phyloP scores from a whole-genome alignment of 2,113 vertebrate species.

The Crotalus tigris region DNA sequence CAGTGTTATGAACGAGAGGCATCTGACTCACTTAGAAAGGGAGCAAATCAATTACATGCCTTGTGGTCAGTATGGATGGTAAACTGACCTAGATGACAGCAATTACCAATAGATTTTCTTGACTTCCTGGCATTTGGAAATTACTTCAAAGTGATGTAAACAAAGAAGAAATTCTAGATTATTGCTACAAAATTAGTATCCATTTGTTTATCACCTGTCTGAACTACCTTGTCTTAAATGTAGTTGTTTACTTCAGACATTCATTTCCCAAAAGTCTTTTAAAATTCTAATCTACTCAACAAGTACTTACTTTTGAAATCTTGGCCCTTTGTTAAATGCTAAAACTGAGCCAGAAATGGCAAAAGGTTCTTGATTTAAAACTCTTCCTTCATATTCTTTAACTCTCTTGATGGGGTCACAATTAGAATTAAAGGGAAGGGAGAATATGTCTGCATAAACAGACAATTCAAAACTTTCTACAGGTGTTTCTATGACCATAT shows the following conservation, averaged over 20 bases:
- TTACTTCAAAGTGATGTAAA: constrained; percentile 8
- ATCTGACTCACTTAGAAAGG: neutral
- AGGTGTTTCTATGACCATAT: neutral
- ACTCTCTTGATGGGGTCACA: neutral
- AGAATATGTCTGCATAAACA: neutral
- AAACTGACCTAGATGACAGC: neutral
- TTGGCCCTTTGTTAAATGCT: constrained; percentile 1
- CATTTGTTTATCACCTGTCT: constrained; percentile 13
- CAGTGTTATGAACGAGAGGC: neutral
- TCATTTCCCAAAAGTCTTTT: constrained; percentile 6
- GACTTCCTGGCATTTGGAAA: neutral
- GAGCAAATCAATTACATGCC: neutral
- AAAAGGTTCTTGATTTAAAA: constrained; percentile 20
- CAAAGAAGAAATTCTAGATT: constrained; percentile 1
- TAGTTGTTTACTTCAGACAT: constrained; percentile 7
- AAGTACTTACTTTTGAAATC: constrained; percentile 22
- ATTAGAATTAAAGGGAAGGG: neutral
- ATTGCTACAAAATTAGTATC: constrained; percentile 16
- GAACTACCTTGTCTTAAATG: constrained; percentile 19
- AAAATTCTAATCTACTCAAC: constrained; percentile 27
- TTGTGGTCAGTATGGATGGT: neutral
- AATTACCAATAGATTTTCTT: neutral
- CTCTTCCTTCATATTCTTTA: neutral
- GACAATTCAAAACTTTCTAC: neutral
- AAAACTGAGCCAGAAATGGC: neutral